These are phyloP conservation scores for Vespertilio murinus DNA, from an alignment of 2,797 vertebrate genomes.

Conservation along the genomic window DNA sequence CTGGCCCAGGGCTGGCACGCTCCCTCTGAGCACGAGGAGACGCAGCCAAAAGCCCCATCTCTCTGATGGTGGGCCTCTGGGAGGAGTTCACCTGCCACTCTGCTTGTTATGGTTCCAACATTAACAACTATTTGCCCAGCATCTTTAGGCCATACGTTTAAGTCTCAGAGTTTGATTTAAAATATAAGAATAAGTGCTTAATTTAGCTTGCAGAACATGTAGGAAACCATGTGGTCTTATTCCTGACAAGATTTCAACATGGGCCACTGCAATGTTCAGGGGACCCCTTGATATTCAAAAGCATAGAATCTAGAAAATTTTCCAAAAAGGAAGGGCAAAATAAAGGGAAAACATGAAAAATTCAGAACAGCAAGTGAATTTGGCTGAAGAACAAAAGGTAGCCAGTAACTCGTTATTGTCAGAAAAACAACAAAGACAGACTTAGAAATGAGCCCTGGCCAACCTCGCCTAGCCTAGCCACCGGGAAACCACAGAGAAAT, in stretches of 20 bases:
- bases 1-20: not conserved
- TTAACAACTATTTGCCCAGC: not conserved
- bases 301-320: not conserved
- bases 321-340: not conserved
- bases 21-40: not conserved
- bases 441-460: not conserved
- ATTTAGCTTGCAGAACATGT: slow-evolving; percentile 18
- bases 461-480: not conserved
- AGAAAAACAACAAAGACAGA: not conserved
- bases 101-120: not conserved
- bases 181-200: slow-evolving; percentile 31
- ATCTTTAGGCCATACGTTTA: slow-evolving; percentile 24
- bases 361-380: not conserved
- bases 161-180: slow-evolving; percentile 29
- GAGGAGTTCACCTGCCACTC: not conserved
- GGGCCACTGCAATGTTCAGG: not conserved
- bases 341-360: not conserved
- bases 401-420: not conserved
- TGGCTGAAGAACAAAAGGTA: slow-evolving; percentile 6
- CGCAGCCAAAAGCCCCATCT: not conserved
- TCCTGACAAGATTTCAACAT: slow-evolving; percentile 29
- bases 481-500: not conserved
- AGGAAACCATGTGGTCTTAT: not conserved
- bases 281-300: not conserved
- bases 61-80: not conserved